Evolutionary conservation across 2,797 vertebrate species (phyloP).

Genomic region (Coregonus sp.): DNA sequence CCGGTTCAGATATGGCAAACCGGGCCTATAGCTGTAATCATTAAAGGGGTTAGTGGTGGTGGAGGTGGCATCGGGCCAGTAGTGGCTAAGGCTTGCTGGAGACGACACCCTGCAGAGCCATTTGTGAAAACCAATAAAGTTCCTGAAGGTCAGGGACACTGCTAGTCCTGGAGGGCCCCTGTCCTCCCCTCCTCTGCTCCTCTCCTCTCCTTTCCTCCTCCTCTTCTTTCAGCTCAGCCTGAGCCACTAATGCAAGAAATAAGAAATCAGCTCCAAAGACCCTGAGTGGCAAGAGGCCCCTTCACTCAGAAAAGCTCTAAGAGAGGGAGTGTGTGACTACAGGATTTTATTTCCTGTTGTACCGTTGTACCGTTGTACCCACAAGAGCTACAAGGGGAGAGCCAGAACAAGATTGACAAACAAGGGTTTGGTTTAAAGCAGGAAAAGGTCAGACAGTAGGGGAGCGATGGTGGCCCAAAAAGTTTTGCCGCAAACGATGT

Average conservation of each 20-base stretch:
- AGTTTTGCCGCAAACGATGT: too few species aligned
- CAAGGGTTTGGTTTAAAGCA: neutral
- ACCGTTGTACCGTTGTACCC: neutral
- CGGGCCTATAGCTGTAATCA: neutral
- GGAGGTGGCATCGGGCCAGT: slow-evolving; percentile 15
- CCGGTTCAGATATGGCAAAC: neutral
- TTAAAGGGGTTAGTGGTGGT: neutral
- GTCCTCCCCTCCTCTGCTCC: slow-evolving; percentile 16
- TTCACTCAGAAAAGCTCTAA: neutral
- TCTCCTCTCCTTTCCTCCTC: slow-evolving; percentile 15
- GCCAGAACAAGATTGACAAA: neutral
- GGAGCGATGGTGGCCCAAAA: neutral
- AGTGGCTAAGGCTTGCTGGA: slow-evolving; percentile 19
- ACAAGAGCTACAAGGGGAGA: neutral
- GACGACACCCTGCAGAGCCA: slow-evolving; percentile 51
- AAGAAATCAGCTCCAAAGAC: slow-evolving; percentile 65
- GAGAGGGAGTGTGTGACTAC: neutral
- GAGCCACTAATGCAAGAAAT: slow-evolving; percentile 77
- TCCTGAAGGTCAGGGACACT: slow-evolving; percentile 68
- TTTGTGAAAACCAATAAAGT: slow-evolving; percentile 68
- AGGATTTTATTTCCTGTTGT: neutral
- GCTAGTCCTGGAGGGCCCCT: slow-evolving; percentile 53
- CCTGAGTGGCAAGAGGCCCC: neutral
- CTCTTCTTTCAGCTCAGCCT: slow-evolving; percentile 27
- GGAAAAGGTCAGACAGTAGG: neutral